Conservation (phyloP, 2,797 vertebrate species). For the Sphaeramia orbicularis region DNA sequence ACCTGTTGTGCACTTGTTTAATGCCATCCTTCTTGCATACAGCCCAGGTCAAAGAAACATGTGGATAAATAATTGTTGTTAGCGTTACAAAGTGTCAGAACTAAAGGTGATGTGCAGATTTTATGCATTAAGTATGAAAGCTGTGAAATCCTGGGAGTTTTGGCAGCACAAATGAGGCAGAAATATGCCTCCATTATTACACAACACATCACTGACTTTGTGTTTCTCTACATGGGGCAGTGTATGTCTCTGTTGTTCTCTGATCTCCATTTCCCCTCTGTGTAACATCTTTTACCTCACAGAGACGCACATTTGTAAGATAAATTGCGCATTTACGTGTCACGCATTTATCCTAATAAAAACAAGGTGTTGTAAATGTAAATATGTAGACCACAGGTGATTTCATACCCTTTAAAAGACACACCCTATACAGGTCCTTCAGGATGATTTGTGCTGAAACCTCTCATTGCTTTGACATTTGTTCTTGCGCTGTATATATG, state of each 20-base stretch:
- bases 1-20: slow-evolving; percentile 34
- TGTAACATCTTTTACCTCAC: neutral
- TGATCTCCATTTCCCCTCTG: slow-evolving; percentile 14
- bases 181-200: slow-evolving; percentile 61
- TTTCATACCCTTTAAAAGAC: neutral
- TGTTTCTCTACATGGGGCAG: slow-evolving; percentile 53
- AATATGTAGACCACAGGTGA: slow-evolving; percentile 16
- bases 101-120: slow-evolving; percentile 30
- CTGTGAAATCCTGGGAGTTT: slow-evolving; percentile 51
- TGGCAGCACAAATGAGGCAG: slow-evolving; percentile 68
- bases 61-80: slow-evolving; percentile 5
- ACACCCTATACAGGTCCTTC: slow-evolving; percentile 31
- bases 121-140: slow-evolving; percentile 31
- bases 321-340: slow-evolving; percentile 18
- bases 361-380: slow-evolving; percentile 4
- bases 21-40: neutral
- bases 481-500: neutral
- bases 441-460: slow-evolving; percentile 25
- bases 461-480: neutral
- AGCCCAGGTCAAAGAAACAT: slow-evolving; percentile 11
- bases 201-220: slow-evolving; percentile 66
- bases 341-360: neutral
- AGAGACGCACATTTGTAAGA: slow-evolving; percentile 24
- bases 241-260: slow-evolving; percentile 19
- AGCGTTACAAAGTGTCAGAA: slow-evolving; percentile 5